These are phyloP conservation scores for Diarsia dahlii DNA, from an alignment of 2,888 invertebrate genomes.

Conservation along the genomic window DNA sequence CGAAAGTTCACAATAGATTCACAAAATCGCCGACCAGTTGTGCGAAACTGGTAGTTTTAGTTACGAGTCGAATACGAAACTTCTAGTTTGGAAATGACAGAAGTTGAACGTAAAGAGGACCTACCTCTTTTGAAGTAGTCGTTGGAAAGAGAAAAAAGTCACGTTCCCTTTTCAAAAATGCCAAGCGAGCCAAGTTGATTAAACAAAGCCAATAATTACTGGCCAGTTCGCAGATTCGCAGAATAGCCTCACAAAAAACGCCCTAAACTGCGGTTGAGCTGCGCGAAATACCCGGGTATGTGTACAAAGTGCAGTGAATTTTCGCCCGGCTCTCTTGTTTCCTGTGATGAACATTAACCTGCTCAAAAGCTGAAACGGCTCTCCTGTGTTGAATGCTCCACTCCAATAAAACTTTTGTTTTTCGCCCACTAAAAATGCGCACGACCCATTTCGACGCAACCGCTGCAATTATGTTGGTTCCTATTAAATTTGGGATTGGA, in stretches of 20 bases:
- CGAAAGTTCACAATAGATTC: conserved; percentile 52
- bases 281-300: conserved; percentile 50
- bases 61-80: conserved; percentile 61
- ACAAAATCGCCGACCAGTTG: conserved; percentile 49
- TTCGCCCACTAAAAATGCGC: conserved; percentile 72
- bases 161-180: conserved; percentile 23
- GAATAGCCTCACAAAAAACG: conserved; percentile 26
- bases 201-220: conserved; percentile 43
- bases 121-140: neutral
- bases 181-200: conserved; percentile 15
- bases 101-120: conserved; percentile 1
- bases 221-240: conserved; percentile 33
- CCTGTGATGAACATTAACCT: conserved; percentile 80
- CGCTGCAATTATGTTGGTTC: conserved; percentile 53
- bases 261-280: conserved; percentile 19
- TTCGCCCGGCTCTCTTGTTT: conserved; percentile 69
- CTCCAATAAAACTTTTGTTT: conserved; percentile 78
- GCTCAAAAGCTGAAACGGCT: conserved; percentile 79
- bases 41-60: conserved; percentile 57
- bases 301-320: conserved; percentile 72
- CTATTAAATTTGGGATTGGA: conserved; percentile 48
- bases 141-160: neutral
- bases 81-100: conserved; percentile 22
- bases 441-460: conserved; percentile 70
- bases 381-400: conserved; percentile 68